Base-by-base conservation (phyloP, 2,113 vertebrate genomes). In the Mesitornis unicolor region DNA sequence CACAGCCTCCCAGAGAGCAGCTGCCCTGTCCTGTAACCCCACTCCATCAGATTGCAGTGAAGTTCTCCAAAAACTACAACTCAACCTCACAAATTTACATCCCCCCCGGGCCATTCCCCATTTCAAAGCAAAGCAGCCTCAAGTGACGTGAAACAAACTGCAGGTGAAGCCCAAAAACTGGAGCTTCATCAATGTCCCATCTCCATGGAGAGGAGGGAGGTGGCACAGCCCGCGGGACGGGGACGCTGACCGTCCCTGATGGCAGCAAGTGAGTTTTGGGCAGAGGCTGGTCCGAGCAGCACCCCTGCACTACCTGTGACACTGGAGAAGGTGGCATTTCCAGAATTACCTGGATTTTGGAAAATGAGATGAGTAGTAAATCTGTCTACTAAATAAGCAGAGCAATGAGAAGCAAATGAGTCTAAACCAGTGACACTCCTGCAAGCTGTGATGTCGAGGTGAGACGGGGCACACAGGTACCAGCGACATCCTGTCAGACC, bases 241-340 rank as follows among this genome's bases (percentile, higher is more conserved):
- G 0, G 3, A 57, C 7, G 45, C 31, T 53, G 51, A 36, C 8
- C 15, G 2, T 0, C 6, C 43, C 60, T 0, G 0, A 4, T 0
- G 1, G 9, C 2, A 21, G 11, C 6, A 42, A 35, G n/a, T 1
- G 12, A 36, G 29, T 11, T 71, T 6, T 14, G 61, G 43, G 76
- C 78, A n/a, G 38, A 24, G 31, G 56, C 57, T 48, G 71, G n/a
- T 51, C 29, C 6, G 5, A 61, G 45, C 69, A 60, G 69, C 5
- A 10, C 29, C 31, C 53, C 61, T 7, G 50, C 33, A 18, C 11
- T 3, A 40, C 43, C 65, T 43, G 61, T n/a, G 61, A 7, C 61
- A 35, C 14, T 1, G 7, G 25, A 29, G 70, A 75, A 67, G n/a
- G 47, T 0, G 1, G 59, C 29, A 65, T 67, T 47, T 50, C 45